Base-by-base conservation (phyloP, 2,113 vertebrate genomes). In the Pavo muticus region DNA sequence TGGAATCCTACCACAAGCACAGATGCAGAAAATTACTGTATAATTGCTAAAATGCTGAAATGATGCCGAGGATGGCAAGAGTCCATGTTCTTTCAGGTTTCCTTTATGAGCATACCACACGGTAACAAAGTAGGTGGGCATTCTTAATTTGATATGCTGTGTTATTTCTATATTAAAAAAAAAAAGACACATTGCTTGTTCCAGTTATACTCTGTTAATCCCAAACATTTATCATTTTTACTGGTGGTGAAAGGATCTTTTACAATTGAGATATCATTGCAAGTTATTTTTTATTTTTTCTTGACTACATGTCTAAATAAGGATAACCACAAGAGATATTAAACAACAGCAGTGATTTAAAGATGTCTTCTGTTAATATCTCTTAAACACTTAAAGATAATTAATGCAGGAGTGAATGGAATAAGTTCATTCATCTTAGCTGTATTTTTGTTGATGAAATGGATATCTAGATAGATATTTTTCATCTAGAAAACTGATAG, bases 41-140 rank as follows among this genome's bases (percentile, higher is more conserved):
- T 79, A 76, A 87, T 67, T 92, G 48, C 35, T 60, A 61, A 91
- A 84, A 67, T 70, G 25, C 19, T 91, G 74, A 89, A 94, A 89
- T 13, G 25, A 39, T 54, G 20, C 9, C 80, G 47, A 93, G 13
- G 35, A 75, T n/a, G 37, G 47, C 32, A 87, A 74, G 10, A 65
- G 13, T 54, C 30, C 40, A n/a, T 42, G 35, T 45, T 79, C 40
- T 76, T 92, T 69, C 15, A 50, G 40, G 35, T 82, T 87, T 68
- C 9, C 27, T 73, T 89, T 76, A 69, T 54, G 74, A 89, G 75
- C 18, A 32, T 13, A 61, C 1, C 40, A 57, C 12, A 29, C 2
- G 45, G 44, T 59, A 54, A 63, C 7, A 84, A 90, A 75, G 19
- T 8, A 57, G 39, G 25, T 79, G 44, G 81, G 4, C 75, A 50